Evolutionary conservation across 2,797 vertebrate genomes (phyloP).

Genomic region (Coregonus suidteri): DNA sequence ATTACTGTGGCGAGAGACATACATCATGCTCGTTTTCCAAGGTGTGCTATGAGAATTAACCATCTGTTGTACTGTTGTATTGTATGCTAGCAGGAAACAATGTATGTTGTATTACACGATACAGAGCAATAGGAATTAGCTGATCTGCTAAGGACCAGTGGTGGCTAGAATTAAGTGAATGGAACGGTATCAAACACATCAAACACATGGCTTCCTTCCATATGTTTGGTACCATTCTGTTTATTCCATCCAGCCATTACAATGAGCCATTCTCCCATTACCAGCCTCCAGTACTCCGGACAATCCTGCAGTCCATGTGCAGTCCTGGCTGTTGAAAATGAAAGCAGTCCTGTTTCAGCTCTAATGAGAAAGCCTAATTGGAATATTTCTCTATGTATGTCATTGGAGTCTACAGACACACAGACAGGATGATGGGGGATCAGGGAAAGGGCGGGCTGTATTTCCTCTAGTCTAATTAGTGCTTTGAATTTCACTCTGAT

Average conservation of each 20-base stretch:
- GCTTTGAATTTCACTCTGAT: constrained; percentile 44
- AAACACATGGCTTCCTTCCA: neutral
- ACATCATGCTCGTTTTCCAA: neutral
- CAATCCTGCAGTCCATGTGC: neutral
- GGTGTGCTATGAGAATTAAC: neutral
- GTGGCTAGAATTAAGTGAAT: neutral
- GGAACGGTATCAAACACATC: neutral
- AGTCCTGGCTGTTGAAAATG: neutral
- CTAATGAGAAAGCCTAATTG: constrained; percentile 34
- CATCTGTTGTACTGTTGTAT: neutral
- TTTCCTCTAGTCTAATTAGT: constrained; percentile 52
- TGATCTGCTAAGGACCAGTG: neutral
- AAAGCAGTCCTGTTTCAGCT: constrained; percentile 25
- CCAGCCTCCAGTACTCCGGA: neutral
- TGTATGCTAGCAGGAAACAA: neutral
- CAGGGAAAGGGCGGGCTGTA: constrained; percentile 13
- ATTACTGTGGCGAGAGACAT: neutral
- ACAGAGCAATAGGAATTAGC: neutral
- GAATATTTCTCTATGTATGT: constrained; percentile 31
- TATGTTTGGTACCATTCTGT: neutral
- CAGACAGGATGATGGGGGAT: constrained; percentile 24
- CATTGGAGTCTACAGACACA: constrained; percentile 39
- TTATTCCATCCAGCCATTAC: neutral
- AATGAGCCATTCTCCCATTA: neutral
- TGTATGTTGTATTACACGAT: neutral